These are phyloP conservation scores for Petrophora chlorosata DNA, from an alignment of 2,888 invertebrate genomes.

Conservation along the genomic window DNA sequence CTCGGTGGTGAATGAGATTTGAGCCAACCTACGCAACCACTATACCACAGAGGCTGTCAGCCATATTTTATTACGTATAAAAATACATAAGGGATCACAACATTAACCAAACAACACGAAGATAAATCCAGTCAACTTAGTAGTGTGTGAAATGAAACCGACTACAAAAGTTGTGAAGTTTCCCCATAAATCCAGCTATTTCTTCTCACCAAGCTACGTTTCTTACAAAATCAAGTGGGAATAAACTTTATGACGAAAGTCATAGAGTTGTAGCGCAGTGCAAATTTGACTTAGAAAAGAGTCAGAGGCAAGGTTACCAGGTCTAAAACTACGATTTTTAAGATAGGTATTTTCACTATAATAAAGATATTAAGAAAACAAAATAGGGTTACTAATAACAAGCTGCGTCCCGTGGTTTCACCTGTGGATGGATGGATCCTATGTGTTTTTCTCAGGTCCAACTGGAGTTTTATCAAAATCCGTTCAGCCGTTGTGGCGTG, in stretches of 20 bases:
- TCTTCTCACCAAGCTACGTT: constrained; percentile 36
- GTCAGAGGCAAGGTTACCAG: background rate
- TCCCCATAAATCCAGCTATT: constrained; percentile 66
- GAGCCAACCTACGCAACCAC: no score
- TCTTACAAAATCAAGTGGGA: background rate
- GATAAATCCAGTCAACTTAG: constrained; percentile 49
- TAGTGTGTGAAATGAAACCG: constrained; percentile 72
- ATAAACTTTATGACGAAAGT: background rate
- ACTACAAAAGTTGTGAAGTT: constrained; percentile 75
- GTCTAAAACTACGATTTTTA: background rate
- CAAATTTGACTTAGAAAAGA: background rate
- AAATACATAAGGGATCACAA: background rate
- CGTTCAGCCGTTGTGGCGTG: no score
- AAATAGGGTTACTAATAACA: no score
- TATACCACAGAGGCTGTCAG: no score
- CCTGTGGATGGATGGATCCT: no score
- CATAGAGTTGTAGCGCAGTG: constrained; percentile 1
- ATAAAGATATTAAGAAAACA: no score
- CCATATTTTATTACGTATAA: background rate
- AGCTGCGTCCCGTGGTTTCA: no score
- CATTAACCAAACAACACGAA: constrained; percentile 18
- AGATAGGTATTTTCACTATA: no score
- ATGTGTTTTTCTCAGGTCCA: no score
- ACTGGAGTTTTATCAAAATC: no score
- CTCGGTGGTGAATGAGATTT: no score